Evolutionary conservation across 2,888 invertebrate genomes (phyloP).

Genomic region (Pedicia rivosa): DNA sequence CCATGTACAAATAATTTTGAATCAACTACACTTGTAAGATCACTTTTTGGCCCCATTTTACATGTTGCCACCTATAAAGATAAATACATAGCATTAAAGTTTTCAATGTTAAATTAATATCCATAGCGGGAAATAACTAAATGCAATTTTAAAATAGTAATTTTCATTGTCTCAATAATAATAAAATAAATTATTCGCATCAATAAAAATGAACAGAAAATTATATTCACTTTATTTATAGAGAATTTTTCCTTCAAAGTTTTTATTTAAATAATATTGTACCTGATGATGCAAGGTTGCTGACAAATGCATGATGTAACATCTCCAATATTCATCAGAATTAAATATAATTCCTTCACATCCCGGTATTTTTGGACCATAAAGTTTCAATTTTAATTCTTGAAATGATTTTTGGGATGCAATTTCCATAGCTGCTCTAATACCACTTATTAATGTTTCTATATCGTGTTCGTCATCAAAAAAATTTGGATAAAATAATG

Average conservation of each 20-base stretch:
- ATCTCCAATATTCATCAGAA: conserved; percentile 52
- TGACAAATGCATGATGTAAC: conserved; percentile 46
- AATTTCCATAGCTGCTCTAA: conserved; percentile 40
- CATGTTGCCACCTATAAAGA: conserved; percentile 40
- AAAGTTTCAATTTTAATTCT: conserved; percentile 39
- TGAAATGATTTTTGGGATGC: conserved; percentile 40
- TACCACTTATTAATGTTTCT: conserved; percentile 45
- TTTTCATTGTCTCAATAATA: no score
- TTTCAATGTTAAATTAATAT: no score
- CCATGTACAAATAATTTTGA: conserved; percentile 30
- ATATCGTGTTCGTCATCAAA: conserved; percentile 41
- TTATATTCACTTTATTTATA: no score
- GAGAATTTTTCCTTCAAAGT: no score
- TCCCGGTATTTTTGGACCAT: conserved; percentile 41
- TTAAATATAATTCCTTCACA: conserved; percentile 41
- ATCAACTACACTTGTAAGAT: conserved; percentile 38
- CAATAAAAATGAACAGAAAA: no score
- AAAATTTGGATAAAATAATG: conserved; percentile 46
- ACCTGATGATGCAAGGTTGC: conserved; percentile 55
- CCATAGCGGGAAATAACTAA: no score
- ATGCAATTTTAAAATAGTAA: no score
- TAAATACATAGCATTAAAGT: no score
- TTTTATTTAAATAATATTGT: no score
- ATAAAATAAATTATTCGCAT: no score
- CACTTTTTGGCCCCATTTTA: conserved; percentile 38